Evolutionary conservation across 1,140 invertebrate species (phyloP), one percentile per base, ranked within the genome.

Genomic region (Holcopasites calliopsidis): DNA sequence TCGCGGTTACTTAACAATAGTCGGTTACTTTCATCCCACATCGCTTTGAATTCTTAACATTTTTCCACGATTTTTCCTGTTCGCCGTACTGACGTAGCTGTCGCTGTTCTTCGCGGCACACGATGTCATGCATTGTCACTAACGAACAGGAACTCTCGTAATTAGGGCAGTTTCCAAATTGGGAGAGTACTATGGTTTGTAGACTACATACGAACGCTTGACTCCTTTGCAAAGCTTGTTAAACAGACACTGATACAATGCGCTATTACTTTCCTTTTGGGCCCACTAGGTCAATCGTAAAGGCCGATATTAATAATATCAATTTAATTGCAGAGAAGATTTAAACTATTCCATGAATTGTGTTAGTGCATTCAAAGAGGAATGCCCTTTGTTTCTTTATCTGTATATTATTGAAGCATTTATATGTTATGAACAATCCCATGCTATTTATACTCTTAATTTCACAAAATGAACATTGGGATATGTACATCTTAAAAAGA

Each of bases 61-160:
- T 42, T 33, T 49, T 49, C 28, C n/a, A 18, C 11, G 26, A 16
- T 62, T 62, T 28, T 49, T 64, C 60, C 44, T 33, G 28, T 16
- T 49, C n/a, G 8, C 28, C 8, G 10, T 33, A 28, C 33, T 33
- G 42, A 4, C 28, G 28, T 44, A 64, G 44, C 44, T 64, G 44
- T 64, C 44, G 44, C 42, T 47, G 23, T 33, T 33, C 44, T 10
- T n/a, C 10, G 16, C 18, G 7, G 7, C 42, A 2, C 44, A 64
- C n/a, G 61, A 64, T 49, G 61, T 49, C 42, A 33, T 11, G 28
- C 61, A 49, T 64, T 64, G 44, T 49, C 61, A 64, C 13, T 64
- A 42, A 62, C 40, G 26, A 47, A 62, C 60, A 47, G 26, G 40
- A 64, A 64, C 28, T 49, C 44, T 35, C 31, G 44, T 64, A 64